These are phyloP conservation scores for Rallus crepitans DNA, from an alignment of 2,797 vertebrate genomes.

Conservation along the genomic window DNA sequence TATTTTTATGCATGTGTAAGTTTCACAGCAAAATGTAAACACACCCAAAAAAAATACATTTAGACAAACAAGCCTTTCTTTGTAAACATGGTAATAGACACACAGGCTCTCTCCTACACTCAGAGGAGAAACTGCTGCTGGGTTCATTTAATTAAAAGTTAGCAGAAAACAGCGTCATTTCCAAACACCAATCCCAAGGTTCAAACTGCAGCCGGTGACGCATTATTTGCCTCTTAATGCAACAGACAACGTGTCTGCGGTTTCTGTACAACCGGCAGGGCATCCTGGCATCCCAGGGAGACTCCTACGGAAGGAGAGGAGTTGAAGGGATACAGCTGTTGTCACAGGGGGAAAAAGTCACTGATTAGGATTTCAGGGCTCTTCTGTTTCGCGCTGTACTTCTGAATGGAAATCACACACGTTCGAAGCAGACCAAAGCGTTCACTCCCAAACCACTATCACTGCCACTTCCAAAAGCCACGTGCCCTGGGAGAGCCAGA, in stretches of 20 bases:
- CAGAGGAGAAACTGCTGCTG: not conserved
- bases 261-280: not conserved
- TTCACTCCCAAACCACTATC: constrained; percentile 20
- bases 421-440: not conserved
- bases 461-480: constrained; percentile 51
- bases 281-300: constrained; percentile 32
- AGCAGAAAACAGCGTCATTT: not conserved
- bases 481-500: constrained; percentile 44
- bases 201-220: not conserved
- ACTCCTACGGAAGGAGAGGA: not conserved
- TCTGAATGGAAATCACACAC: constrained; percentile 6
- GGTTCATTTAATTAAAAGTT: constrained; percentile 28
- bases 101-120: not conserved
- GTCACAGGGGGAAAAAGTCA: constrained; percentile 2
- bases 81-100: constrained; percentile 23
- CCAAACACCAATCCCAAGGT: constrained; percentile 15
- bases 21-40: not conserved
- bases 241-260: constrained; percentile 42
- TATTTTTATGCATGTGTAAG: too few relatives aligned
- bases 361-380: constrained; percentile 33
- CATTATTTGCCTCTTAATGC: constrained; percentile 28
- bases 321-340: constrained; percentile 45
- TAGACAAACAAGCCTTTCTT: not conserved
- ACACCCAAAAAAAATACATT: not conserved
- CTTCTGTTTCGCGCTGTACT: constrained; percentile 28